A percentile compares a stretch with the other conserved stretches of the same genome.
Conservation (phyloP, 2,113 vertebrate genomes). For the Limanda limanda region DNA sequence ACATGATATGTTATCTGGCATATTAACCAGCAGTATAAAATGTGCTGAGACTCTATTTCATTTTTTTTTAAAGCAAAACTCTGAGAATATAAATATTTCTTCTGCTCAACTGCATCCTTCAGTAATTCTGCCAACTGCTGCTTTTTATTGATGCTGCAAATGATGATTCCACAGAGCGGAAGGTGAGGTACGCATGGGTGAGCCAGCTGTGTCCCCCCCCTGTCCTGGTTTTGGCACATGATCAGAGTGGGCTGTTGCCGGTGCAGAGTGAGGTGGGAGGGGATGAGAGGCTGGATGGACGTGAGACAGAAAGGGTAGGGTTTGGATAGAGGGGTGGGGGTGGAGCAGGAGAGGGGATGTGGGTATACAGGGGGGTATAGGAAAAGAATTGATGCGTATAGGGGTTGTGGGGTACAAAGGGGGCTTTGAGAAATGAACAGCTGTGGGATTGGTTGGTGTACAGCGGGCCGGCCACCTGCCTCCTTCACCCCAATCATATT, state of each 20-base stretch:
- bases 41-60: background rate
- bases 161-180: slow-evolving; percentile 1
- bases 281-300: slow-evolving; percentile 28
- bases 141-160: slow-evolving; percentile 12
- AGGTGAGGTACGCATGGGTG: slow-evolving; percentile 24
- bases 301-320: slow-evolving; percentile 30
- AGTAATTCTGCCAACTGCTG: slow-evolving; percentile 1
- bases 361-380: slow-evolving; percentile 7
- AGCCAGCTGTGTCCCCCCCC: slow-evolving; percentile 55
- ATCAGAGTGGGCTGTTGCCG: slow-evolving; percentile 48
- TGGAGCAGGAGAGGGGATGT: slow-evolving; percentile 17
- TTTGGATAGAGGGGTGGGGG: slow-evolving; percentile 28
- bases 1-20: background rate
- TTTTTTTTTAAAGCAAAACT: background rate
- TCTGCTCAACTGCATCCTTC: background rate
- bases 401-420: slow-evolving; percentile 24
- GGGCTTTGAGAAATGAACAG: slow-evolving; percentile 74
- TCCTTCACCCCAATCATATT: slow-evolving; percentile 84
- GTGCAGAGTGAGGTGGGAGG: slow-evolving; percentile 38
- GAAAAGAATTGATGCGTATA: slow-evolving; percentile 37
- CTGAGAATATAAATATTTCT: background rate
- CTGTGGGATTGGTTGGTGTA: slow-evolving; percentile 62
- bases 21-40: background rate
- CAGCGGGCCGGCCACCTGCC: slow-evolving; percentile 69
- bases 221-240: slow-evolving; percentile 28